phyloP scores from a whole-genome alignment of 2,797 vertebrate genomes.

The Glyptemys insculpta region DNA sequence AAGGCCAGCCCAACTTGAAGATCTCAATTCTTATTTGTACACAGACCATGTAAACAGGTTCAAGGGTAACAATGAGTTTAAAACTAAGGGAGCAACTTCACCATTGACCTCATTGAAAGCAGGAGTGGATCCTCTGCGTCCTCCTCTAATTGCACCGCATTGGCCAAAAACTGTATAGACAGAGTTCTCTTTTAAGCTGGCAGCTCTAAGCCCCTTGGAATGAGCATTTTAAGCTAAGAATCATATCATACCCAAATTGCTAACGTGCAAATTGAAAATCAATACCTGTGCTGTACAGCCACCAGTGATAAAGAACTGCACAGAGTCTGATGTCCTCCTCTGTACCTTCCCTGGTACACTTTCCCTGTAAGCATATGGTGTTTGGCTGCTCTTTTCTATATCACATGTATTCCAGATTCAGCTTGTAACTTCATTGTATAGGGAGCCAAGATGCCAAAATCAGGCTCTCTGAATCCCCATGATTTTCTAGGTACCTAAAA shows the following conservation, averaged over 20 bases:
- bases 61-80: neutral
- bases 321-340: neutral
- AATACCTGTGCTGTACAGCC: conserved; percentile 3
- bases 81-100: neutral
- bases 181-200: conserved; percentile 1
- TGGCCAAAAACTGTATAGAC: neutral
- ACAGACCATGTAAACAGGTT: neutral
- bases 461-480: neutral
- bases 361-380: neutral
- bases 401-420: neutral
- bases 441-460: neutral
- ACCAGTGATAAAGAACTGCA: neutral
- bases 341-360: neutral
- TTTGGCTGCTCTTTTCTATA: neutral
- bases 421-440: neutral
- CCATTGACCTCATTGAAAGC: neutral
- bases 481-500: neutral
- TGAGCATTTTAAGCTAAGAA: conserved; percentile 25
- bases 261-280: conserved; percentile 47
- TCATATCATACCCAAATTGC: neutral
- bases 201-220: neutral
- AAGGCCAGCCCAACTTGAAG: neutral
- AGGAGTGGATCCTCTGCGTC: neutral
- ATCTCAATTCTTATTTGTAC: neutral
- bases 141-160: neutral